A percentile compares a stretch with the other conserved stretches of the same genome.
These are phyloP conservation scores for Hemithea aestivaria DNA, from an alignment of 2,888 invertebrate species.

Conservation along the genomic window DNA sequence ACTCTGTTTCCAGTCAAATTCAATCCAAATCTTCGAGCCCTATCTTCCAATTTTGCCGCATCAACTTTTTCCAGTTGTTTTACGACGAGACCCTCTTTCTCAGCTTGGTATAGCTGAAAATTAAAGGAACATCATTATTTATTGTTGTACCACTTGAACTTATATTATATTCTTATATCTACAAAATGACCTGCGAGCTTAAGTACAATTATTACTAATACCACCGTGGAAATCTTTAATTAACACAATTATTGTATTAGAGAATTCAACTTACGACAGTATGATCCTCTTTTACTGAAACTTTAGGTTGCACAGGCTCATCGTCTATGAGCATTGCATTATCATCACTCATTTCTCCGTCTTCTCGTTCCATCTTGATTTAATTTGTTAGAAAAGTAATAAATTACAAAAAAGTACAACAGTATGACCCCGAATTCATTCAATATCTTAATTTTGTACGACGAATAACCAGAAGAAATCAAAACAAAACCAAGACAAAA, in stretches of 20 bases:
- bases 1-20: slow-evolving; percentile 62
- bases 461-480: too few species aligned
- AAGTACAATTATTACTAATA: too few species aligned
- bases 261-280: slow-evolving; percentile 44
- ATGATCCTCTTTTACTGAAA: slow-evolving; percentile 33
- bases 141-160: too few species aligned
- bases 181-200: too few species aligned
- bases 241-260: too few species aligned
- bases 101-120: slow-evolving; percentile 55
- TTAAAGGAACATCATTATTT: neutral
- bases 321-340: slow-evolving; percentile 60
- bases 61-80: slow-evolving; percentile 63
- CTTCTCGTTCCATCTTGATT: slow-evolving; percentile 55
- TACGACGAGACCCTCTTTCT: slow-evolving; percentile 52
- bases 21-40: slow-evolving; percentile 68
- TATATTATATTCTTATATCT: too few species aligned
- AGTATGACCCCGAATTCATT: too few species aligned
- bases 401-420: too few species aligned
- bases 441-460: too few species aligned
- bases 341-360: slow-evolving; percentile 75
- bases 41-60: slow-evolving; percentile 63
- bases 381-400: too few species aligned
- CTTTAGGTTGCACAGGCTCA: slow-evolving; percentile 33
- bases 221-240: too few species aligned
- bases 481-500: too few species aligned